Conservation (phyloP, 1,140 invertebrate genomes). For the Drosophila sechellia region DNA sequence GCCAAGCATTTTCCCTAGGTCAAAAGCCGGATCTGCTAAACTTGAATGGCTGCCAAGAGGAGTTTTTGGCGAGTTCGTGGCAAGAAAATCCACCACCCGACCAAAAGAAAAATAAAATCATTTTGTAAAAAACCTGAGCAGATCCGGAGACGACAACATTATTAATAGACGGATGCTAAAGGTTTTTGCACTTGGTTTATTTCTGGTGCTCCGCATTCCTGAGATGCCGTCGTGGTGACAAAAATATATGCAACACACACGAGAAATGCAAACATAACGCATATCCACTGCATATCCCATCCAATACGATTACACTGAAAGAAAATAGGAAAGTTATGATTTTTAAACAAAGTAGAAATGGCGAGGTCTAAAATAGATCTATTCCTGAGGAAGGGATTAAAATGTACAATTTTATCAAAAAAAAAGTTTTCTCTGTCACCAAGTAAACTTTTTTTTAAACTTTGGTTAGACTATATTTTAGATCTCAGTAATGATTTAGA, state of each 20-base stretch:
- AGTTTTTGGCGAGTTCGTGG: constrained; percentile 23
- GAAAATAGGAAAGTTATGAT: neutral
- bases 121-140: neutral
- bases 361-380: too few species aligned
- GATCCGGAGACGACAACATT: constrained; percentile 37
- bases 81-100: constrained; percentile 5
- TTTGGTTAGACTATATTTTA: neutral
- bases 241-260: constrained; percentile 45
- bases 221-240: constrained; percentile 63
- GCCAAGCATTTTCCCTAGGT: constrained; percentile 47
- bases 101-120: neutral
- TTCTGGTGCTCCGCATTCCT: constrained; percentile 73
- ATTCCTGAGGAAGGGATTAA: neutral
- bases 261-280: constrained; percentile 23
- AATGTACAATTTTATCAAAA: neutral
- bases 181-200: constrained; percentile 78
- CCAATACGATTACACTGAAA: constrained; percentile 1
- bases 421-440: too few species aligned
- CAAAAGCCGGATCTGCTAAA: constrained; percentile 65
- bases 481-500: neutral
- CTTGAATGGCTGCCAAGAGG: constrained; percentile 57
- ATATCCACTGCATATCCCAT: constrained; percentile 13
- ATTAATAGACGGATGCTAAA: constrained; percentile 66
- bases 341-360: too few species aligned
- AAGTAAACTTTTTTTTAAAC: neutral